Base-by-base conservation (phyloP, 1,140 invertebrate genomes). In the Drosophila obscura region DNA sequence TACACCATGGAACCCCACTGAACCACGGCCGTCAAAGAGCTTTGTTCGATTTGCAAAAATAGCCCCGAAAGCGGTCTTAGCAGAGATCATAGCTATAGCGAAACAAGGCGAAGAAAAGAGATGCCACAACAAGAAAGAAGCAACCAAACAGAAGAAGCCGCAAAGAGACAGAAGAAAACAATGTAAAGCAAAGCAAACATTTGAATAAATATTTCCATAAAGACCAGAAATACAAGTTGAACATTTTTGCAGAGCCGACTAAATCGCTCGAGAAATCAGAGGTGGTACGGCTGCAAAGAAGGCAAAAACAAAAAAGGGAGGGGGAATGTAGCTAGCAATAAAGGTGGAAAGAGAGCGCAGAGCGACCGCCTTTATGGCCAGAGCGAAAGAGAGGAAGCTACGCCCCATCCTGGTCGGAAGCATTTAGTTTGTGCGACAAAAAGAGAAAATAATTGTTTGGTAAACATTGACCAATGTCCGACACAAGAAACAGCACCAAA, bases 1-100 rank as follows among this genome's bases (percentile, higher is more conserved):
- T 96, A 96, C 95, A 96, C 95, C 95, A 96, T 95, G 94, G 95
- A 94, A 96, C 90, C 90, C n/a, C 35, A 13, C 1, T 68, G 63
- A 60, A 58, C 31, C 0, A 1, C 7, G 0, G 2, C 4, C 5
- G 11, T 22, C 13, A 48, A 58, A 74, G 22, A 55, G 7, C n/a
- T 35, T 9, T 9, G 7, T 74, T 66, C 26, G 3, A 52, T 28
- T 60, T 71, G 24, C 15, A 24, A 55, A 57, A 57, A 69, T 22
- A 53, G 7, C 9, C 28, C 28, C 19, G 19, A 66, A 44, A 28
- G 28, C 9, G 15, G 4, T 11, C 8, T 11, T 2, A 44, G 31
- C 15, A 73, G 57, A 49, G 35, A 19, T 56, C 16, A 55, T 65
- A 31, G 22, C 55, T 45, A 45, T 26, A 74, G 44, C 55, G 53